phyloP scores from a whole-genome alignment of 2,113 vertebrate genomes.

The Hippopotamus amphibius region DNA sequence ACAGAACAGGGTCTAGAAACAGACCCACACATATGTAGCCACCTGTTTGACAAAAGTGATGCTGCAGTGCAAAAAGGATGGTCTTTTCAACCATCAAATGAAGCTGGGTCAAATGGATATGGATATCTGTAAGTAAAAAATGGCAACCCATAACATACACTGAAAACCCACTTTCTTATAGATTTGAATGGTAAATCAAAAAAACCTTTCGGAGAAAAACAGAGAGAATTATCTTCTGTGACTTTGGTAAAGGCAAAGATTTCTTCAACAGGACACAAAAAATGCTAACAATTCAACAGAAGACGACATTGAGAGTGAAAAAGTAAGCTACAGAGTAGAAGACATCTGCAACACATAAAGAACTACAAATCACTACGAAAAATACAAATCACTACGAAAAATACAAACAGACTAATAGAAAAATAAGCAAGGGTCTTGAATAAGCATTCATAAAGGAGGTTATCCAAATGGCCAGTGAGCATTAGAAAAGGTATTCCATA shows the following conservation, averaged over 20 bases:
- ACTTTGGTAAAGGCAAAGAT: not conserved
- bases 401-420: not conserved
- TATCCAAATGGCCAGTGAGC: conserved; percentile 29
- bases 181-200: not conserved
- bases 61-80: not conserved
- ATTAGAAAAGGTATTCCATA: not conserved
- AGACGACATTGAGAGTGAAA: not conserved
- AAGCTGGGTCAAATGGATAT: not conserved
- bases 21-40: not conserved
- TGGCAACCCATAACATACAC: not conserved
- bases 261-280: not conserved
- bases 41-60: not conserved
- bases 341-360: not conserved
- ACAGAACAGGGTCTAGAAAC: not conserved
- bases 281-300: conserved; percentile 7
- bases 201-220: not conserved
- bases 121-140: not conserved
- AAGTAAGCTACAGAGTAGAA: not conserved
- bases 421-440: not conserved
- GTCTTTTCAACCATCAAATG: not conserved
- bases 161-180: not conserved
- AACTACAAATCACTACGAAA: not conserved
- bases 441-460: not conserved
- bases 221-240: not conserved
- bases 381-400: conserved; percentile 32